These are phyloP conservation scores for Conger conger DNA, from an alignment of 2,113 vertebrate species.

Conservation along the genomic window DNA sequence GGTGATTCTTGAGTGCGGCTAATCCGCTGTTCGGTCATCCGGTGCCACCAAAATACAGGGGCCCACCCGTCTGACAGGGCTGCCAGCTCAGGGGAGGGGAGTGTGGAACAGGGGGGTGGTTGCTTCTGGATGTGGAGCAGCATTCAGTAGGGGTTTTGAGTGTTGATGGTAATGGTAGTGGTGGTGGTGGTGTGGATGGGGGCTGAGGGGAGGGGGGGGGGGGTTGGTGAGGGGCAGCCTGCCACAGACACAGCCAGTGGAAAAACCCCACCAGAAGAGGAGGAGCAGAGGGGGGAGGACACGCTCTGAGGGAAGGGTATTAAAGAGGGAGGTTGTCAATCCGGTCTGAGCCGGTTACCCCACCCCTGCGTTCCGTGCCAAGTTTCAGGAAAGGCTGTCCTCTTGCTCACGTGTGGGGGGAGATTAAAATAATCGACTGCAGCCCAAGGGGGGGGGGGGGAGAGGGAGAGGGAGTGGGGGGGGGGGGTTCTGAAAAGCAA, in stretches of 20 bases:
- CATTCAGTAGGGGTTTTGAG: slow-evolving; percentile 14
- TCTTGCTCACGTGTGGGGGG: slow-evolving; percentile 71
- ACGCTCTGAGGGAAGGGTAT: slow-evolving; percentile 67
- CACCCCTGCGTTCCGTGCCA: slow-evolving; percentile 73
- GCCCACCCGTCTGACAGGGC: background rate
- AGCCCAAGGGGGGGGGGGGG: slow-evolving; percentile 58
- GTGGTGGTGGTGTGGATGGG: slow-evolving; percentile 57
- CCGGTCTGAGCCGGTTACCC: slow-evolving; percentile 82
- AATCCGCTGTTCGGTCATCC: background rate
- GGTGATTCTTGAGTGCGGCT: too few relatives aligned
- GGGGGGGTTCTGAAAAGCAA: slow-evolving; percentile 56
- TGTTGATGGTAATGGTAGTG: slow-evolving; percentile 52
- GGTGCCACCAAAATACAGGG: background rate
- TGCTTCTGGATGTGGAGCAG: background rate
- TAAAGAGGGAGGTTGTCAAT: slow-evolving; percentile 81
- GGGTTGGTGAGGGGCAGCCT: slow-evolving; percentile 42
- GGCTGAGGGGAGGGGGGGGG: slow-evolving; percentile 44
- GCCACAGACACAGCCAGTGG: slow-evolving; percentile 57
- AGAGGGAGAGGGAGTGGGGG: slow-evolving; percentile 47
- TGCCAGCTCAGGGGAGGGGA: slow-evolving; percentile 1
- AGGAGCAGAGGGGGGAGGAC: slow-evolving; percentile 60
- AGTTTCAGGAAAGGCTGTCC: slow-evolving; percentile 78
- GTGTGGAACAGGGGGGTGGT: background rate
- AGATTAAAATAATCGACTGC: slow-evolving; percentile 76
- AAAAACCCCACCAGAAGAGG: slow-evolving; percentile 63